Evolutionary conservation across 2,113 vertebrate species (phyloP).

Genomic region (Nestor notabilis): DNA sequence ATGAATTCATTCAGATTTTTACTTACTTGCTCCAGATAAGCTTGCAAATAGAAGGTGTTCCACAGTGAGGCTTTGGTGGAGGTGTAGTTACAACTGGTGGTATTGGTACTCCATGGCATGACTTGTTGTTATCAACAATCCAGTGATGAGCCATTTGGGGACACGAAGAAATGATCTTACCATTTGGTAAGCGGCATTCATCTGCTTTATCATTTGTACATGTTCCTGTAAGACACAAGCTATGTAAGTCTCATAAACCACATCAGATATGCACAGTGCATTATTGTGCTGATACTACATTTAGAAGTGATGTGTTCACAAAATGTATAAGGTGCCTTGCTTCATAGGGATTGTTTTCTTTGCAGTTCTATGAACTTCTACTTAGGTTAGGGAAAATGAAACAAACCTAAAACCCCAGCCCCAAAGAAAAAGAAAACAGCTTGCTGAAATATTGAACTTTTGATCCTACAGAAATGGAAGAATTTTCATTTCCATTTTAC

Average conservation of each 20-base stretch:
- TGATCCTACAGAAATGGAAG: background rate
- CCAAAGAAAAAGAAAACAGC: background rate
- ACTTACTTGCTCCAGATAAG: conserved; percentile 84
- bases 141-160: conserved; percentile 77
- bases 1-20: background rate
- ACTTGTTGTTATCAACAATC: conserved; percentile 58
- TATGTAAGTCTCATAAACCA: background rate
- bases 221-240: conserved; percentile 74
- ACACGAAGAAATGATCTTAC: conserved; percentile 72
- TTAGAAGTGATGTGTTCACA: background rate
- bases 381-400: background rate
- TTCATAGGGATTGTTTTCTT: background rate
- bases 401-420: background rate
- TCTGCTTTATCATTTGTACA: conserved; percentile 84
- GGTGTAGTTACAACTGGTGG: background rate
- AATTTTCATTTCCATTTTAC: background rate
- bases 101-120: conserved; percentile 35
- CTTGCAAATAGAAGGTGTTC: conserved; percentile 67
- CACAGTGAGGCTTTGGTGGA: background rate
- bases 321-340: background rate
- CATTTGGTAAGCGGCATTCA: conserved; percentile 83
- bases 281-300: background rate
- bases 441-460: background rate
- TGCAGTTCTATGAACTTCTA: background rate
- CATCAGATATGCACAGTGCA: background rate